Evolutionary conservation across 2,113 vertebrate genomes (phyloP).

Genomic region (Rhea americana): DNA sequence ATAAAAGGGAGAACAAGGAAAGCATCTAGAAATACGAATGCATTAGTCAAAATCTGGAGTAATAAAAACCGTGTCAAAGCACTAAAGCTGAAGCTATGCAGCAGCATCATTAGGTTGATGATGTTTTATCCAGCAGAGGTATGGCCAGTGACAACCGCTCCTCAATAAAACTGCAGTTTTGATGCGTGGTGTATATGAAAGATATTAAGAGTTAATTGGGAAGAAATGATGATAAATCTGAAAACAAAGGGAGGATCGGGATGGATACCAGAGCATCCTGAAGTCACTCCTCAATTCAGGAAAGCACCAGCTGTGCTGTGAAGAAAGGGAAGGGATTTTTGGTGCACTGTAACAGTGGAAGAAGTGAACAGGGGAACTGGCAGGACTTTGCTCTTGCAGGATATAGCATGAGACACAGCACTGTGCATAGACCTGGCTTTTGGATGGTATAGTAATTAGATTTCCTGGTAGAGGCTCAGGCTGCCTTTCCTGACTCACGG

Average conservation of each 20-base stretch:
- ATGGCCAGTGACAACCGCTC: not conserved
- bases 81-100: not conserved
- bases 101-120: not conserved
- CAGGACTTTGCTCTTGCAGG: not conserved
- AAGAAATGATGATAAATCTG: not conserved
- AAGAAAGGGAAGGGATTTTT: not conserved
- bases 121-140: not conserved
- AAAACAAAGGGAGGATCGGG: not conserved
- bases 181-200: not conserved
- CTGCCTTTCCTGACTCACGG: not conserved
- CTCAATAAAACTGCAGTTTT: slow-evolving; percentile 10
- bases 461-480: not conserved
- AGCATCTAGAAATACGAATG: not conserved
- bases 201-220: not conserved
- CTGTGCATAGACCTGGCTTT: not conserved
- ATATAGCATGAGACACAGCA: not conserved
- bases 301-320: fast-evolving
- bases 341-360: not conserved
- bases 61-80: slow-evolving; percentile 14
- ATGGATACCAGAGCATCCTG: not conserved
- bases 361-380: not conserved
- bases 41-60: slow-evolving; percentile 8
- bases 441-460: not conserved
- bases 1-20: slow-evolving; percentile 22
- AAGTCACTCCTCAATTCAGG: not conserved